Evolutionary conservation across 2,113 vertebrate genomes (phyloP), one percentile per base, ranked within the genome.

Genomic region (Hydrolagus affinis): DNA sequence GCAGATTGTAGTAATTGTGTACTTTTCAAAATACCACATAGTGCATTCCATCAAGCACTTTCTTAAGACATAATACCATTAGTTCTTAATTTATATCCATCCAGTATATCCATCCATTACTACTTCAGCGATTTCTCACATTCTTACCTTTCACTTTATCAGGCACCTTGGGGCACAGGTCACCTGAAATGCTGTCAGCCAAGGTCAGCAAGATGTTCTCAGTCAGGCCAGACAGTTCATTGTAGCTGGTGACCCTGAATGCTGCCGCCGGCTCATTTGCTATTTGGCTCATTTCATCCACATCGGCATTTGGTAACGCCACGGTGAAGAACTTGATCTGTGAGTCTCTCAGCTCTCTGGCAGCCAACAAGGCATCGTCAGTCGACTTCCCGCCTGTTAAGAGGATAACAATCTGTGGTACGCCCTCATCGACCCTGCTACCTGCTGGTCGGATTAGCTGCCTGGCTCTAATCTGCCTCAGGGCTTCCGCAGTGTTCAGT

Each of bases 341-440:
- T 15, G 89, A 91, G 85, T 89, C 89, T 0, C 95, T 89, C 12
- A 99, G 92, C 0, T 91, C 95, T 86, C 88, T 78, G 12, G 94
- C 94, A 8, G 95, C 96, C 1, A 94, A 85, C 0, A 96, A 94
- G 0, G 93, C 93, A 0, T 98, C 96, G 59, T 98, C 95, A 0
- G 69, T 86, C 0, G 97, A 96, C 76, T 86, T 93, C 25, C 97
- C 97, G 1, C 96, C 98, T 0, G 93, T 96, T 89, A 99, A 11
- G 0, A 98, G 89, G 88, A 99, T 95, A 28, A 97, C 94, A 0
- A 99, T 95, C 91, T 98, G 98, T 14, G 96, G 95, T 80, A 95
- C 91, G 0, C 93, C 91, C 85, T 96, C 92, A 0, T 97, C 96
- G 0, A 91, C 90, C 85, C 98, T 92, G 87, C 98, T 99, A 85